Conservation (phyloP, 2,797 vertebrate genomes). For the Periparus ater region DNA sequence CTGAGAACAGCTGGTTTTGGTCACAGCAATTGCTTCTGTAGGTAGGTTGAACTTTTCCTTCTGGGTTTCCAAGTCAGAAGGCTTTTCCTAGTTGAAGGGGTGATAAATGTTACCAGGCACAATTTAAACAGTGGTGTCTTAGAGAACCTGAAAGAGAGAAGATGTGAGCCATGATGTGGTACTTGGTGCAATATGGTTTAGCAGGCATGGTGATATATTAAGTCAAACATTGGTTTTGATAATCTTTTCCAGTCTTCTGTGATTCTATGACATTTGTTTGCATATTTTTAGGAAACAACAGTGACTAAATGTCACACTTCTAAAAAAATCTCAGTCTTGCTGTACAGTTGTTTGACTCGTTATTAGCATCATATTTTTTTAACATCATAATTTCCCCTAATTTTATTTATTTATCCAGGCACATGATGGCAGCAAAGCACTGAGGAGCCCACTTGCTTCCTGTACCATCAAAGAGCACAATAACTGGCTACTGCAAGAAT, state of each 20-base stretch:
- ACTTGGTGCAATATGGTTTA: background rate
- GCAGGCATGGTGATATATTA: background rate
- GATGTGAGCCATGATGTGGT: background rate
- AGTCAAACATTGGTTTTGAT: background rate
- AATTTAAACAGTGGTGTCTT: background rate
- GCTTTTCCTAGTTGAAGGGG: background rate
- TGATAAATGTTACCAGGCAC: background rate
- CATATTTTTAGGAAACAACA: background rate
- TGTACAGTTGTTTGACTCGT: background rate
- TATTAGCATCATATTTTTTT: background rate
- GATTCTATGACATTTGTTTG: background rate
- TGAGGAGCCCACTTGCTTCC: background rate
- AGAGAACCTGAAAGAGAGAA: background rate
- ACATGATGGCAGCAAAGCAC: conserved; percentile 66
- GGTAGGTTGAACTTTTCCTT: background rate
- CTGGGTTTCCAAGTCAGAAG: background rate
- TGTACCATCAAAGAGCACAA: too few relatives aligned
- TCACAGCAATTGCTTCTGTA: background rate
- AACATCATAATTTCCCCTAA: background rate
- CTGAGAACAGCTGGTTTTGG: background rate
- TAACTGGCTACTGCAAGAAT: background rate
- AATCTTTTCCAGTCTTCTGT: background rate
- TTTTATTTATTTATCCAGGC: background rate
- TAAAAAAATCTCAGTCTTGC: background rate
- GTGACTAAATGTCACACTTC: background rate